These are phyloP conservation scores for Falco concolor DNA, from an alignment of 2,797 vertebrate genomes.

Conservation along the genomic window DNA sequence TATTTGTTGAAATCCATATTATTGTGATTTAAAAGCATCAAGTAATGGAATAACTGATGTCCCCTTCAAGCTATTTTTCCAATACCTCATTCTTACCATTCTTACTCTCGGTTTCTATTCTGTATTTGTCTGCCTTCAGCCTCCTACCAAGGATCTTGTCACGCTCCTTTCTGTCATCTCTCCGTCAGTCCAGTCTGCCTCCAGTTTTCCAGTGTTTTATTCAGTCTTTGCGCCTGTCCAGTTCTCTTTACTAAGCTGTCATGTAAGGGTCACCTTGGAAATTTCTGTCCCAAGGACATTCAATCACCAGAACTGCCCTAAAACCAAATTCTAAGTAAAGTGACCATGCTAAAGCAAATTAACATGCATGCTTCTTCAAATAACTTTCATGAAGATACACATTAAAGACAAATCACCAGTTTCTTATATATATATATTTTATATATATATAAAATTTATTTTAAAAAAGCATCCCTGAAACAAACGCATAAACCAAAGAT, in stretches of 20 bases:
- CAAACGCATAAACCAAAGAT: not conserved
- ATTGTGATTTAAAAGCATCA: not conserved
- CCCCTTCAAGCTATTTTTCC: not conserved
- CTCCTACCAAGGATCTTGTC: not conserved
- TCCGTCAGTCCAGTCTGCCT: not conserved
- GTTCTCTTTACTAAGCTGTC: not conserved
- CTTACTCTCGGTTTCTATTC: not conserved
- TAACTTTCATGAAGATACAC: not conserved
- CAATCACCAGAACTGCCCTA: not conserved
- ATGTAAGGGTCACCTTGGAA: not conserved
- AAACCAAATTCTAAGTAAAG: not conserved
- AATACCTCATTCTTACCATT: not conserved
- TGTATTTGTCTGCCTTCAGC: not conserved
- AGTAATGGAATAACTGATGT: not conserved
- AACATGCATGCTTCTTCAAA: accelerated
- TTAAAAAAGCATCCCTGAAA: not conserved
- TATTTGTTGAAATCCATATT: not conserved
- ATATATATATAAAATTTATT: too few species aligned
- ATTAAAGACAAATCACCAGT: not conserved
- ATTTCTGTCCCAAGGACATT: not conserved
- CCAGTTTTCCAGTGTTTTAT: not conserved
- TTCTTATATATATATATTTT: too few species aligned
- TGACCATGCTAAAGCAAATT: not conserved
- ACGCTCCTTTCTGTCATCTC: not conserved
- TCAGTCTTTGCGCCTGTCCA: not conserved